Conservation (phyloP, 2,113 vertebrate genomes). For the Pyrgilauda ruficollis region DNA sequence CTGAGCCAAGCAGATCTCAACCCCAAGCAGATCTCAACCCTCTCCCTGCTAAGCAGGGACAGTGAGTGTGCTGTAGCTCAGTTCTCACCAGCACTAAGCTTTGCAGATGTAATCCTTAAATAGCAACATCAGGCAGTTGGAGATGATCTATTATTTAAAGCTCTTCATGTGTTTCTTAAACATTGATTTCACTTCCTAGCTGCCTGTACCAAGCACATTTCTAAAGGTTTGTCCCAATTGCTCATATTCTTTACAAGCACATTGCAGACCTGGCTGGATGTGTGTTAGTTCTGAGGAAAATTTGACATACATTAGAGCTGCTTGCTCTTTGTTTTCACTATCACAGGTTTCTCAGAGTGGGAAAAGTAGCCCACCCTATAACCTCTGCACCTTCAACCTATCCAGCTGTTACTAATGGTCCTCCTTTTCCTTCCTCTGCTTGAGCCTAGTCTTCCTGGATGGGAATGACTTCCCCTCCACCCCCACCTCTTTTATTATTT, state of each 20-base stretch:
- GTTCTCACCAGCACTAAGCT: neutral
- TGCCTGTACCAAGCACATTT: neutral
- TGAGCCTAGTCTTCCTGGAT: slow-evolving; percentile 39
- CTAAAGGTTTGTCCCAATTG: neutral
- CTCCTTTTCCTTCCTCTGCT: neutral
- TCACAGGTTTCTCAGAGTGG: neutral
- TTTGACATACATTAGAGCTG: neutral
- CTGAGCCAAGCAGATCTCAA: neutral
- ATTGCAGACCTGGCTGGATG: neutral
- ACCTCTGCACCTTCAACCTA: slow-evolving; percentile 29
- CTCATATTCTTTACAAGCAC: neutral
- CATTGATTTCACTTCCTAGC: neutral
- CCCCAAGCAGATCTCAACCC: neutral
- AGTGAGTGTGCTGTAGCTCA: neutral
- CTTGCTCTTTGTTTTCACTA: neutral
- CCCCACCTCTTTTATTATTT: slow-evolving; percentile 33
- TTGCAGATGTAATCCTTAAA: neutral
- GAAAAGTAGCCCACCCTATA: slow-evolving; percentile 1
- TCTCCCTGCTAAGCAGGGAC: neutral
- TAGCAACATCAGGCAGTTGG: neutral
- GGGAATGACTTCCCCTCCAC: slow-evolving; percentile 42
- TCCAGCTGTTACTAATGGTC: slow-evolving; percentile 22
- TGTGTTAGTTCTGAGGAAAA: neutral
- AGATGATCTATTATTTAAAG: neutral
- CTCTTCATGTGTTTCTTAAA: neutral